Evolutionary conservation across 2,113 vertebrate species (phyloP).

Genomic region (Malurus melanocephalus): DNA sequence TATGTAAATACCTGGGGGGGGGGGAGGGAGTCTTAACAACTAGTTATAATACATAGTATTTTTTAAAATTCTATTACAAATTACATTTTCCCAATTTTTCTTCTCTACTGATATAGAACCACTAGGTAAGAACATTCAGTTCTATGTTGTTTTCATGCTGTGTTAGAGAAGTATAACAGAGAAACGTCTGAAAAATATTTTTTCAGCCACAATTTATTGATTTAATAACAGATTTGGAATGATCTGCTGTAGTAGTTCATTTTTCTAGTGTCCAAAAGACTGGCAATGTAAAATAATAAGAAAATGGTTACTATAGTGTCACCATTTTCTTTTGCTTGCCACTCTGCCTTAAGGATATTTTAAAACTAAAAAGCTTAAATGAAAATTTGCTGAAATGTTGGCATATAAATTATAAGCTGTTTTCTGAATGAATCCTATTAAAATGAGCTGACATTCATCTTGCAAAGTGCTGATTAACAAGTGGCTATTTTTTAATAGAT

Average conservation of each 20-base stretch:
- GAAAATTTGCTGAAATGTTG: neutral
- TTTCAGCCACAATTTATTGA: neutral
- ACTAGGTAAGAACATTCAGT: neutral
- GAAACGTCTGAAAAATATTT: neutral
- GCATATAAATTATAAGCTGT: neutral
- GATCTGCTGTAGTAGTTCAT: neutral
- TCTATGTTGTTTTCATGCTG: neutral
- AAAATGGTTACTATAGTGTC: neutral
- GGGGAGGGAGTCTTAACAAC: accelerated
- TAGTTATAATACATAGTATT: neutral
- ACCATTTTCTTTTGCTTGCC: neutral
- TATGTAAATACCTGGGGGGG: neutral
- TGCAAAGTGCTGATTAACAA: neutral
- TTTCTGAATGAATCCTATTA: neutral
- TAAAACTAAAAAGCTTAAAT: neutral
- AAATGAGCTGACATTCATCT: neutral
- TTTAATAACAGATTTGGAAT: neutral
- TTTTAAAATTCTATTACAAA: neutral
- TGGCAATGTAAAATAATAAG: neutral
- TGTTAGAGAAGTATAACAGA: neutral
- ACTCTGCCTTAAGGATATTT: neutral
- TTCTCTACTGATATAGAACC: neutral
- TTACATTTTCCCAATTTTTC: neutral
- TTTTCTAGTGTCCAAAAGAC: neutral
- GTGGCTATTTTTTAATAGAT: neutral